Conservation (phyloP, 1,140 invertebrate species). For the Ceratoteleas bidentatus region DNA sequence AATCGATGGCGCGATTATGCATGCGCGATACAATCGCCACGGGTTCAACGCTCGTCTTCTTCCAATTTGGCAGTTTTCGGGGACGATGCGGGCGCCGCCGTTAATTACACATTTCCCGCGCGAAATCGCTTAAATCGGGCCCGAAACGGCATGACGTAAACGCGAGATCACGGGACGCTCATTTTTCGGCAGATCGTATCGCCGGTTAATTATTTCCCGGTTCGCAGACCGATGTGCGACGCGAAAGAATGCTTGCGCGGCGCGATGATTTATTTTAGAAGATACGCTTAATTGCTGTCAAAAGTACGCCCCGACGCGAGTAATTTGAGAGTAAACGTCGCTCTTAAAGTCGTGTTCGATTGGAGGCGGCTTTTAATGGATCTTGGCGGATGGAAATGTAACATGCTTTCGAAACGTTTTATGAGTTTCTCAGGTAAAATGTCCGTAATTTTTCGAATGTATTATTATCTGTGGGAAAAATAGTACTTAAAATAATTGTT, state of each 20-base stretch:
- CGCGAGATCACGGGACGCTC: slow-evolving; percentile 11
- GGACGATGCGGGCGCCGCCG: slow-evolving; percentile 42
- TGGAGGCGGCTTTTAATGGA: background rate
- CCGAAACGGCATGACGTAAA: slow-evolving; percentile 35
- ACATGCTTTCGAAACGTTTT: no score
- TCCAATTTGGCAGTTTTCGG: slow-evolving; percentile 47
- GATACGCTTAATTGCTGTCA: slow-evolving; percentile 16
- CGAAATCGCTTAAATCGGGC: slow-evolving; percentile 57
- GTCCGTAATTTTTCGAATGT: no score
- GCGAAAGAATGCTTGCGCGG: slow-evolving; percentile 13
- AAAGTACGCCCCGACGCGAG: slow-evolving; percentile 7
- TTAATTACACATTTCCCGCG: slow-evolving; percentile 61
- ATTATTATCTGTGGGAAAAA: no score
- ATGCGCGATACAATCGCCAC: slow-evolving; percentile 43
- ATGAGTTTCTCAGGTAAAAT: no score
- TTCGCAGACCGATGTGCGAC: slow-evolving; percentile 12
- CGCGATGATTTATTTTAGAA: slow-evolving; percentile 14
- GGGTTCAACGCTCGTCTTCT: slow-evolving; percentile 38
- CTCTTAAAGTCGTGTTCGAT: background rate
- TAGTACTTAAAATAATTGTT: no score
- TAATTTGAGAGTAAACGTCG: background rate
- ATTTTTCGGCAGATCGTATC: slow-evolving; percentile 35
- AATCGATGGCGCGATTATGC: slow-evolving; percentile 56
- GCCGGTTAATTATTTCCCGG: slow-evolving; percentile 40
- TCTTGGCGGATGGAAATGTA: no score